Percentiles rank a stretch among this genome's conserved stretches.
Evolutionary conservation across 2,797 vertebrate species (phyloP).

Genomic region (Argyrosomus regius): DNA sequence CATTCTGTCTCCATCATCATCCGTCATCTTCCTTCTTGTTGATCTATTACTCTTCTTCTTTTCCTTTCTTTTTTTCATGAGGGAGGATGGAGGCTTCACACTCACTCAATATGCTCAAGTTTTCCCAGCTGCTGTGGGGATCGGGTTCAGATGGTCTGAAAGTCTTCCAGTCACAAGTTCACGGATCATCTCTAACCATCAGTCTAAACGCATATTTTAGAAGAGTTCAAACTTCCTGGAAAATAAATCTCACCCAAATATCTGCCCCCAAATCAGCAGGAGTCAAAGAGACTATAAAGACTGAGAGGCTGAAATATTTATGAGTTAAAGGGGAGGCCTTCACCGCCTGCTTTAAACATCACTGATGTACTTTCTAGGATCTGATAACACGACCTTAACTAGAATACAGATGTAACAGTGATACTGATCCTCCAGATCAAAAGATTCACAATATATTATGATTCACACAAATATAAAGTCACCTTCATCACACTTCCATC

Average conservation of each 20-base stretch:
- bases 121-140: slow-evolving; percentile 50
- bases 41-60: slow-evolving; percentile 1
- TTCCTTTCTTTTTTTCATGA: slow-evolving; percentile 11
- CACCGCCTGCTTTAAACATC: slow-evolving; percentile 5
- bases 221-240: slow-evolving; percentile 54
- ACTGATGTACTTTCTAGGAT: slow-evolving; percentile 3
- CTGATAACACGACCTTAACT: neutral
- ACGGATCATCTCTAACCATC: slow-evolving; percentile 41
- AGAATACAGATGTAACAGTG: neutral
- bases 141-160: slow-evolving; percentile 41
- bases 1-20: slow-evolving; percentile 6
- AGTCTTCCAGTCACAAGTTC: slow-evolving; percentile 49
- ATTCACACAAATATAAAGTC: slow-evolving; percentile 7
- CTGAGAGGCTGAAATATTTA: slow-evolving; percentile 55
- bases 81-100: slow-evolving; percentile 21
- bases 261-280: slow-evolving; percentile 35
- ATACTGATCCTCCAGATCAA: neutral
- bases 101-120: slow-evolving; percentile 25
- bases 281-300: slow-evolving; percentile 40
- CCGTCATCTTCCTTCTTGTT: neutral
- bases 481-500: no score
- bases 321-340: slow-evolving; percentile 26
- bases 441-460: neutral
- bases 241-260: slow-evolving; percentile 61
- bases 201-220: slow-evolving; percentile 36